Evolutionary conservation across 2,888 invertebrate genomes (phyloP).

Genomic region (Phortica magna): DNA sequence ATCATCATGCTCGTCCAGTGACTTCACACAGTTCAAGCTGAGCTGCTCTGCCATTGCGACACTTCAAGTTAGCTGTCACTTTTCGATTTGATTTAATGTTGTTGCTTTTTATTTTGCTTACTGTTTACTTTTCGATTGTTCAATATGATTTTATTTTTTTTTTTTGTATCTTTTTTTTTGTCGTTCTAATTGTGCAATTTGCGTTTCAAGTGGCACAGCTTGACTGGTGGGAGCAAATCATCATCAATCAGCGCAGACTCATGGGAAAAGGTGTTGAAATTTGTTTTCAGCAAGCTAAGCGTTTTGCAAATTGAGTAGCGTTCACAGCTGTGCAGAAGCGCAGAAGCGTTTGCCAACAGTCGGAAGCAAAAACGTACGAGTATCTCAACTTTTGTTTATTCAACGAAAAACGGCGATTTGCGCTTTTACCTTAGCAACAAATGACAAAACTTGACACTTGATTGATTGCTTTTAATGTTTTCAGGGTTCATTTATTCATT

Average conservation of each 20-base stretch:
- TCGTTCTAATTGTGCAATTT: constrained; percentile 9
- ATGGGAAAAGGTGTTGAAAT: constrained; percentile 34
- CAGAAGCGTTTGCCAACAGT: background rate
- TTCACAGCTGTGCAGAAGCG: constrained; percentile 8
- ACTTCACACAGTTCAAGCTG: background rate
- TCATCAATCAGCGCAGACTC: background rate
- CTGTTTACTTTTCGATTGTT: background rate
- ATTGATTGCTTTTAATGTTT: no score
- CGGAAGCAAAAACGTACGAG: no score
- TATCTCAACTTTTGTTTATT: background rate
- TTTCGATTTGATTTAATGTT: background rate
- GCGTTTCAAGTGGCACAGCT: background rate
- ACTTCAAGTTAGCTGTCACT: background rate
- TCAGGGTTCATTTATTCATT: no score
- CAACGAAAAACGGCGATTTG: background rate
- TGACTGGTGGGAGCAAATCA: background rate
- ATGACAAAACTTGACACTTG: no score
- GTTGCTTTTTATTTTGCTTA: constrained; percentile 9
- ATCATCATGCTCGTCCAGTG: background rate
- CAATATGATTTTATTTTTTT: background rate
- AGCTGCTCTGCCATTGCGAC: background rate
- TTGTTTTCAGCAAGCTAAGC: constrained; percentile 1
- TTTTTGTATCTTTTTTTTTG: background rate
- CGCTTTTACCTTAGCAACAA: no score
- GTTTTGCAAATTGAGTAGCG: constrained; percentile 18